These are phyloP conservation scores for Tolypeutes matacus DNA, from an alignment of 2,797 vertebrate species.

Conservation along the genomic window DNA sequence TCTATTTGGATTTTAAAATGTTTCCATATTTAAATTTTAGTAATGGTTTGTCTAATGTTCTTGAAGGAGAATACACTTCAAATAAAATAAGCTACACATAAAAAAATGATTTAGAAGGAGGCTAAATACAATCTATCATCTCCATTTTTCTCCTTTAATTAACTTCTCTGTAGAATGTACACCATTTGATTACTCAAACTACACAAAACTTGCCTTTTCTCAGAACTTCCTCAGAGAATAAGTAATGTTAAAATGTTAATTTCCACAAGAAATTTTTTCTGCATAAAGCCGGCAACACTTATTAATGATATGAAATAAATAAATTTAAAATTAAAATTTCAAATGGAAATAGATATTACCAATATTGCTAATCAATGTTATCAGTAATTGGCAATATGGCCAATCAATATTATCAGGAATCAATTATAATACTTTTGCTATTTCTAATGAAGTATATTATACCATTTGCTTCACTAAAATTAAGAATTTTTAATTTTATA, in stretches of 20 bases:
- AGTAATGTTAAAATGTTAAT: slow-evolving; percentile 15
- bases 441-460: neutral
- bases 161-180: neutral
- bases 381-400: no score
- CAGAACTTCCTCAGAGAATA: neutral
- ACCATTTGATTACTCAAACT: slow-evolving; percentile 6
- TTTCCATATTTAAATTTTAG: slow-evolving; percentile 26
- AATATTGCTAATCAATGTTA: neutral
- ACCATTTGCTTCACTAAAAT: slow-evolving; percentile 41
- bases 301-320: no score
- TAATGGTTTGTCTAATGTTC: neutral
- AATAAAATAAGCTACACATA: slow-evolving; percentile 23
- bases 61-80: slow-evolving; percentile 16
- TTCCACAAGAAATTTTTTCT: slow-evolving; percentile 22
- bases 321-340: slow-evolving; percentile 43
- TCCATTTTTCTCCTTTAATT: neutral
- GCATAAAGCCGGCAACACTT: neutral
- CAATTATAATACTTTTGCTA: neutral
- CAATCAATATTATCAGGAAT: neutral
- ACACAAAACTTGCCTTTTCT: neutral
- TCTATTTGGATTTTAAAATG: slow-evolving; percentile 20
- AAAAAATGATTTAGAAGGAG: slow-evolving; percentile 34
- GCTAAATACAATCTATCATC: neutral
- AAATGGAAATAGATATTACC: neutral
- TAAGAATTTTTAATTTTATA: slow-evolving; percentile 59